Conservation (phyloP, 2,888 invertebrate genomes). For the Druceiella hillmani region DNA sequence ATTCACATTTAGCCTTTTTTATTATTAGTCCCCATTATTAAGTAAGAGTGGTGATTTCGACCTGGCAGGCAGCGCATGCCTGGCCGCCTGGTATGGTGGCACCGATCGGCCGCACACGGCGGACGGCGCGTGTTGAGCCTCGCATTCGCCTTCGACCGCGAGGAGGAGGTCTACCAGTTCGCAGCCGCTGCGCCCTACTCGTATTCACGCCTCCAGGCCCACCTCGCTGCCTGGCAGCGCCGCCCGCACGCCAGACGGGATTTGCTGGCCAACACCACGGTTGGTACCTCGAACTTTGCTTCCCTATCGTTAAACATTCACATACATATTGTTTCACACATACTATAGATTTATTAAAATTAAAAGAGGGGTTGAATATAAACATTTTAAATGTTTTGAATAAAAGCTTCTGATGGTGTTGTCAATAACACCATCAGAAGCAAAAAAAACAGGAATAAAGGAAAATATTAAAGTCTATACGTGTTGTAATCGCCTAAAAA, state of each 20-base stretch:
- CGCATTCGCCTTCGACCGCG: conserved; percentile 90
- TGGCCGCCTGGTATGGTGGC: conserved; percentile 83
- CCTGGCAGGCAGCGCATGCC: conserved; percentile 69
- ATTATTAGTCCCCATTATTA: too few relatives aligned
- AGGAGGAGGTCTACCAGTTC: conserved; percentile 94
- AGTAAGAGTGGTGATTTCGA: too few relatives aligned
- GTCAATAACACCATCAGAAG: too few relatives aligned
- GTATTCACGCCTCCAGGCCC: conserved; percentile 84
- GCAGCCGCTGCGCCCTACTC: conserved; percentile 92
- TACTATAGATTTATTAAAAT: too few relatives aligned
- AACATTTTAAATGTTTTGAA: too few relatives aligned
- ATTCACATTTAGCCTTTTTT: too few relatives aligned
- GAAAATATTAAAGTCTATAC: too few relatives aligned
- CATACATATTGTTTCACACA: too few relatives aligned
- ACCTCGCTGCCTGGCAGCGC: conserved; percentile 64
- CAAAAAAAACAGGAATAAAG: too few relatives aligned
- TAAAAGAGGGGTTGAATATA: too few relatives aligned
- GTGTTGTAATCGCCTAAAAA: too few relatives aligned
- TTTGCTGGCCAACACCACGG: conserved; percentile 61
- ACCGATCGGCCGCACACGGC: conserved; percentile 82
- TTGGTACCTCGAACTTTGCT: conserved; percentile 33
- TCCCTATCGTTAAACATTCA: not conserved
- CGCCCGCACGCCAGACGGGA: conserved; percentile 69
- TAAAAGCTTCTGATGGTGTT: too few relatives aligned
- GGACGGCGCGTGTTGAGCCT: conserved; percentile 91